phyloP scores from a whole-genome alignment of 2,888 invertebrate species.

The Ypsolopha scabrella region DNA sequence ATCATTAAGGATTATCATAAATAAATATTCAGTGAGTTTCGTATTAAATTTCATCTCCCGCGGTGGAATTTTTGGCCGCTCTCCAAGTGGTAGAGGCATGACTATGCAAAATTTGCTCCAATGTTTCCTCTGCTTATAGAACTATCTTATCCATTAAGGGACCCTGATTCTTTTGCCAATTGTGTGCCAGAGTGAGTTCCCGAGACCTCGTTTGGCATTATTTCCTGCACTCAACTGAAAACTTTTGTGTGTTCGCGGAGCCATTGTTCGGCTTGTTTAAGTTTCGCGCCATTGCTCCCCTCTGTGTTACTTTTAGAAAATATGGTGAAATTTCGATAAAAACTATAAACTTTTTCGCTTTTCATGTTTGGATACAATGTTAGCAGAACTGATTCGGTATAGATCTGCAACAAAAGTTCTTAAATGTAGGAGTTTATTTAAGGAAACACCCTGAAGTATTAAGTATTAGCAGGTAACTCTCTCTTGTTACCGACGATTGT shows the following conservation, averaged over 20 bases:
- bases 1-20: conserved; percentile 64
- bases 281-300: too few relatives aligned
- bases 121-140: conserved; percentile 29
- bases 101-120: conserved; percentile 55
- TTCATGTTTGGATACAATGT: too few relatives aligned
- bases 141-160: conserved; percentile 61
- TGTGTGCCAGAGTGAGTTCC: conserved; percentile 28
- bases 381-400: too few relatives aligned
- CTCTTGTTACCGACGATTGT: too few relatives aligned
- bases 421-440: too few relatives aligned
- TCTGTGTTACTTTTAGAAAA: too few relatives aligned
- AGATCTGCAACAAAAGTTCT: too few relatives aligned
- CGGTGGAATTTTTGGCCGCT: conserved; percentile 33
- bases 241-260: conserved; percentile 11
- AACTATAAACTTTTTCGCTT: too few relatives aligned
- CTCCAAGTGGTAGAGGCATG: conserved; percentile 15
- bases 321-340: too few relatives aligned
- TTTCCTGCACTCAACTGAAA: conserved; percentile 24
- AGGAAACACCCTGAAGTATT: too few relatives aligned
- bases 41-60: conserved; percentile 59
- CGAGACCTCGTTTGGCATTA: conserved; percentile 11
- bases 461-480: too few relatives aligned
- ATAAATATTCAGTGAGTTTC: conserved; percentile 59
- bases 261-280: not conserved
- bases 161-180: conserved; percentile 47